Evolutionary conservation across 2,113 vertebrate species (phyloP).

Genomic region (Hirundichthys speculiger): DNA sequence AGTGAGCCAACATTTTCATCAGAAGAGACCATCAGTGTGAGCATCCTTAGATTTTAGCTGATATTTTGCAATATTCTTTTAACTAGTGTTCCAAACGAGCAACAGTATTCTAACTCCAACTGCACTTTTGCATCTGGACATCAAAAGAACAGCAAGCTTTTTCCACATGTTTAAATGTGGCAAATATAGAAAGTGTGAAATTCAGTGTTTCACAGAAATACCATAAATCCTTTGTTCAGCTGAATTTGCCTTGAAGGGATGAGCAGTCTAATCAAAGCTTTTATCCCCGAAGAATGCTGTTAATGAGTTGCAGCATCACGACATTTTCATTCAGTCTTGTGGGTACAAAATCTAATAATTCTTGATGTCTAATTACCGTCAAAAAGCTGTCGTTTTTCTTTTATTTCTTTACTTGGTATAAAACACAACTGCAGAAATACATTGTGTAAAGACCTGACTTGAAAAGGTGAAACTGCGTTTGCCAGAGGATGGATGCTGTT

Average conservation of each 20-base stretch:
- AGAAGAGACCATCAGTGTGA: constrained; percentile 3
- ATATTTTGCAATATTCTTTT: neutral
- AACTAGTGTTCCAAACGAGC: constrained; percentile 1
- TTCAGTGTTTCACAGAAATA: constrained; percentile 45
- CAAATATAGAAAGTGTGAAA: constrained; percentile 57
- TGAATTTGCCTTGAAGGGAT: constrained; percentile 74
- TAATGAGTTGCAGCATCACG: constrained; percentile 77
- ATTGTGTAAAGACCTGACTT: constrained; percentile 42
- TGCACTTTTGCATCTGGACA: constrained; percentile 19
- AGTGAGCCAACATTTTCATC: too few relatives aligned
- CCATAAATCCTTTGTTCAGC: constrained; percentile 61
- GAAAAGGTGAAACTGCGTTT: constrained; percentile 6
- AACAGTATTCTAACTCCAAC: constrained; percentile 24
- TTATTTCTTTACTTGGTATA: neutral
- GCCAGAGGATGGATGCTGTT: constrained; percentile 44
- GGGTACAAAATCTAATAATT: constrained; percentile 78
- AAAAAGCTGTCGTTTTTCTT: constrained; percentile 46
- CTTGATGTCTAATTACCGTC: constrained; percentile 74
- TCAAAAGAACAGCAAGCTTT: constrained; percentile 46
- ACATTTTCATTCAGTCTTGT: constrained; percentile 75
- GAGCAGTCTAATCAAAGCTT: constrained; percentile 78
- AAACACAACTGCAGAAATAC: constrained; percentile 11
- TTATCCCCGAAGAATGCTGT: constrained; percentile 72
- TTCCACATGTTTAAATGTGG: constrained; percentile 45
- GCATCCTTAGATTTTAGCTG: neutral